Evolutionary conservation across 1,140 invertebrate species (phyloP).

Genomic region (Drosophila watanabei): DNA sequence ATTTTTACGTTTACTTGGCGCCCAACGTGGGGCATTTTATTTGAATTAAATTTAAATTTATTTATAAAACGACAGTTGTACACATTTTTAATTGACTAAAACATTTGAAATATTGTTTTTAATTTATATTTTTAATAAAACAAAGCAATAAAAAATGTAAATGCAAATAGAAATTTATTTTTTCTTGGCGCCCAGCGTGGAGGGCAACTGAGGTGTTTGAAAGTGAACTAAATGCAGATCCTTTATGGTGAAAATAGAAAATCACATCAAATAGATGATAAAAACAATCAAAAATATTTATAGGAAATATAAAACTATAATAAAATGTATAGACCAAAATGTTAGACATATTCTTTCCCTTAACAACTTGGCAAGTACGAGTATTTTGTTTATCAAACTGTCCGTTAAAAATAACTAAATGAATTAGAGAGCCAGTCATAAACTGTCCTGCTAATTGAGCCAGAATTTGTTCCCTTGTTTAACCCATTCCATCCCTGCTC

Average conservation of each 20-base stretch:
- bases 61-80: too few species aligned
- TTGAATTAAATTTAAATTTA: too few species aligned
- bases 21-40: too few species aligned
- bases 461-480: neutral
- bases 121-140: neutral
- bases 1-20: too few species aligned
- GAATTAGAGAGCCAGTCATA: neutral
- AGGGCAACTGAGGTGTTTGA: neutral
- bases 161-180: too few species aligned
- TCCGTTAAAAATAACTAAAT: neutral
- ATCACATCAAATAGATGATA: neutral
- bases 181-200: too few species aligned
- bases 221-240: neutral
- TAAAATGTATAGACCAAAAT: neutral
- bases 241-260: neutral
- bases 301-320: neutral
- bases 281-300: neutral
- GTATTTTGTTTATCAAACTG: neutral
- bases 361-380: neutral
- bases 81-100: neutral
- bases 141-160: neutral
- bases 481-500: neutral
- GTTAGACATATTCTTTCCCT: neutral
- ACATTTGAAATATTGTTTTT: neutral
- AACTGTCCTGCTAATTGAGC: slow-evolving; percentile 4